A percentile compares a stretch with the other conserved stretches of the same genome.
Evolutionary conservation across 1,140 invertebrate species (phyloP).

Genomic region (Panagrolaimus sp.): DNA sequence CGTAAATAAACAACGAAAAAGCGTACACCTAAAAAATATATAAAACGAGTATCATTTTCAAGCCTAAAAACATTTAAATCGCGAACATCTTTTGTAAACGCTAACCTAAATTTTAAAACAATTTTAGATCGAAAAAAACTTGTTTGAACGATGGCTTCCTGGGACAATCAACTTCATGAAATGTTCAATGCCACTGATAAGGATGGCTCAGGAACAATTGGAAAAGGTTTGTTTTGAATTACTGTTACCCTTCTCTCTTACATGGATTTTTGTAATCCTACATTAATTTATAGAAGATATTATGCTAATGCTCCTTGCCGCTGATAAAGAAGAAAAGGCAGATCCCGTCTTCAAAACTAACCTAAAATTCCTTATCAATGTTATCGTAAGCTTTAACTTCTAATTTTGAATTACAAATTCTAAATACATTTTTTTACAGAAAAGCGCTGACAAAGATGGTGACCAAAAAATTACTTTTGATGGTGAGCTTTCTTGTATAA

Average conservation of each 20-base stretch:
- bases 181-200: slow-evolving; percentile 4
- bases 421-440: background rate
- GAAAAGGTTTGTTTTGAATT: background rate
- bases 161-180: slow-evolving; percentile 3
- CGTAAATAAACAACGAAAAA: too few species aligned
- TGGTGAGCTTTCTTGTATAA: background rate
- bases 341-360: slow-evolving; percentile 8
- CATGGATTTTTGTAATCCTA: too few species aligned
- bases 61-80: too few species aligned
- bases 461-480: slow-evolving; percentile 9
- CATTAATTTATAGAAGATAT: background rate
- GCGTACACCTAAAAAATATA: background rate
- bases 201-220: slow-evolving; percentile 6
- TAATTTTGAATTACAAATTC: too few species aligned
- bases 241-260: too few species aligned
- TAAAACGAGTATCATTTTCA: too few species aligned
- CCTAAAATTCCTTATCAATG: slow-evolving; percentile 7
- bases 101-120: background rate
- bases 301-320: background rate
- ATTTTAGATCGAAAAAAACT: background rate
- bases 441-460: slow-evolving; percentile 8
- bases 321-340: background rate
- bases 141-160: background rate
- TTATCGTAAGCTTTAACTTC: background rate
- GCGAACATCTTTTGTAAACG: too few species aligned